Percentiles rank a stretch among this genome's conserved stretches.
phyloP scores from a whole-genome alignment of 1,140 invertebrate genomes.

The Zophobas atratus region DNA sequence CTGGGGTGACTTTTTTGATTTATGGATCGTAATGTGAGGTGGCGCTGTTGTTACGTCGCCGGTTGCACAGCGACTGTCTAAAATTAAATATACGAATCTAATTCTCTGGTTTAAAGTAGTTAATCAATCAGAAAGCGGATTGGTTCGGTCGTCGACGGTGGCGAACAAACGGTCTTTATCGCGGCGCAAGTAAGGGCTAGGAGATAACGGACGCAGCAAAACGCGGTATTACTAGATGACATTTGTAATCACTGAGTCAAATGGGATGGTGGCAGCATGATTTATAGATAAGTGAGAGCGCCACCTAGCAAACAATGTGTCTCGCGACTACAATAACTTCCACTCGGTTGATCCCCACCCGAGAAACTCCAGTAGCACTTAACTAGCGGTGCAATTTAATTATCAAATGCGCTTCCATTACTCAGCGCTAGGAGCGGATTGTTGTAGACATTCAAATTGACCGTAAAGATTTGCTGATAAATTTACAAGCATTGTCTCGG shows the following conservation, averaged over 20 bases:
- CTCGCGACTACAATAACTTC: constrained; percentile 59
- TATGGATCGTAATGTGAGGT: constrained; percentile 43
- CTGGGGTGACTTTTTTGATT: constrained; percentile 49
- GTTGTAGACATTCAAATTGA: constrained; percentile 61
- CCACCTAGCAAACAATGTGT: constrained; percentile 60
- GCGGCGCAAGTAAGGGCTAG: constrained; percentile 31
- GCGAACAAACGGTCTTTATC: constrained; percentile 45
- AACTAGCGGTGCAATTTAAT: constrained; percentile 61
- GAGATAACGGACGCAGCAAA: constrained; percentile 45
- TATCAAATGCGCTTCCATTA: constrained; percentile 62
- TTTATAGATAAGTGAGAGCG: constrained; percentile 59
- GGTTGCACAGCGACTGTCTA: not conserved
- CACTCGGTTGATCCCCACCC: constrained; percentile 53
- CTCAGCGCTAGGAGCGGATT: constrained; percentile 57
- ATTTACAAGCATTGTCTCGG: constrained; percentile 58
- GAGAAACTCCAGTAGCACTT: constrained; percentile 55
- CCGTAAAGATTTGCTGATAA: constrained; percentile 61
- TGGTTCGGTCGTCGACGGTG: constrained; percentile 26
- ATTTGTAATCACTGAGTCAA: constrained; percentile 62
- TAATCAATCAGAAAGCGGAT: constrained; percentile 47
- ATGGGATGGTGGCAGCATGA: constrained; percentile 60
- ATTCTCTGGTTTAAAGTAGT: constrained; percentile 46
- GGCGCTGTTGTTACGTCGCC: constrained; percentile 15
- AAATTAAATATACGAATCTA: constrained; percentile 52
- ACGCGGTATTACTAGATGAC: constrained; percentile 61